Conservation (phyloP, 2,888 invertebrate genomes). For the Phorcus lineatus region DNA sequence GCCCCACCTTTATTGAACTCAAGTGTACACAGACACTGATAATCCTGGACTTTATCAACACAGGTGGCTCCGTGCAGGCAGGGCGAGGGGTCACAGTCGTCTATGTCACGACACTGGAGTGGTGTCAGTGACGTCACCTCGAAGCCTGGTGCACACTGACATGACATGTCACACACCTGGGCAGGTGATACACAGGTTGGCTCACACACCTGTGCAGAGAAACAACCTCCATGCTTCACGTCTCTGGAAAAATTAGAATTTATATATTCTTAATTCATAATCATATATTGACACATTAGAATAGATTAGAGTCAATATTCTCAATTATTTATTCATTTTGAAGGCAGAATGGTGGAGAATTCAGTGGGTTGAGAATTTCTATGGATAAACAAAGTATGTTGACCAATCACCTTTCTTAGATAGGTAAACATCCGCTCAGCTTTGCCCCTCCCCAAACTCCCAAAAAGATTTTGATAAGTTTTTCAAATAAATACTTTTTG, state of each 20-base stretch:
- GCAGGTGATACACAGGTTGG: constrained; percentile 35
- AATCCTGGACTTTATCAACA: constrained; percentile 78
- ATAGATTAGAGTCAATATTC: no score
- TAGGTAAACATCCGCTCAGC: no score
- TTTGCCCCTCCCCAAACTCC: no score
- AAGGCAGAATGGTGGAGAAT: no score
- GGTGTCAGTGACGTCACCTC: constrained; percentile 33
- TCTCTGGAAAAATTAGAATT: constrained; percentile 24
- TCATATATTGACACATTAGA: no score
- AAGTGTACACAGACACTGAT: constrained; percentile 26
- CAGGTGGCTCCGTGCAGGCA: constrained; percentile 95
- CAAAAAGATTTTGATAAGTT: no score
- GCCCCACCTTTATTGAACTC: constrained; percentile 41
- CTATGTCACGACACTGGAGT: background rate
- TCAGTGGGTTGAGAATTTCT: no score
- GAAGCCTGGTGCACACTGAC: constrained; percentile 49
- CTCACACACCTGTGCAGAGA: constrained; percentile 31
- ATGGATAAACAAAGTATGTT: no score
- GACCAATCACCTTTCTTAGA: no score
- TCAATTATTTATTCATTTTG: no score
- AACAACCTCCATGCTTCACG: constrained; percentile 38
- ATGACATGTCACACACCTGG: constrained; percentile 42
- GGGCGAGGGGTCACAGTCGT: constrained; percentile 79
- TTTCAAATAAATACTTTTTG: no score
- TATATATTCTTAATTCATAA: no score